These are phyloP conservation scores for Gallinago media DNA, from an alignment of 2,113 vertebrate species.

Conservation along the genomic window DNA sequence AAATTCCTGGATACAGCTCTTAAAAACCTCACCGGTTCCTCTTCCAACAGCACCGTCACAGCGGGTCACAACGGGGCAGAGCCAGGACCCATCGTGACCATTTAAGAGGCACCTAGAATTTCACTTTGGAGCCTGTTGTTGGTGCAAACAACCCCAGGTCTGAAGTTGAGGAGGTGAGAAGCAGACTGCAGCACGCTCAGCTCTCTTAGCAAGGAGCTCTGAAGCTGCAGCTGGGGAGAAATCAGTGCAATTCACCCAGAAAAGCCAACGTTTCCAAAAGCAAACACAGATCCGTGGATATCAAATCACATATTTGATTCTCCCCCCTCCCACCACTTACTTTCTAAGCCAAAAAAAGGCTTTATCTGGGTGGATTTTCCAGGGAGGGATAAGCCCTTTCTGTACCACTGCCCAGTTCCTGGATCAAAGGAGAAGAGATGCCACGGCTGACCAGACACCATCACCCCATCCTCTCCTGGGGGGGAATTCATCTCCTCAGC, in stretches of 20 bases:
- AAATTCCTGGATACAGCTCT: background rate
- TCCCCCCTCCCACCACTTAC: rapidly evolving
- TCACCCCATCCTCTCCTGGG: background rate
- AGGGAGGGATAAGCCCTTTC: background rate
- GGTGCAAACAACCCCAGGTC: background rate
- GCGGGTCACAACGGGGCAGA: background rate
- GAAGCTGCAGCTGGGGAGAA: background rate
- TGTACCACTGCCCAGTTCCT: background rate
- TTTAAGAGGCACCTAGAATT: background rate
- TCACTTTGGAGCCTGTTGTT: background rate
- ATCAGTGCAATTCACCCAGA: background rate
- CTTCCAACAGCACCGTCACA: background rate
- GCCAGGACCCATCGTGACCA: rapidly evolving
- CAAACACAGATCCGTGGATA: rapidly evolving
- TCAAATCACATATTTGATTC: background rate
- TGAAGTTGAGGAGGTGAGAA: background rate
- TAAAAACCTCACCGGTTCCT: background rate
- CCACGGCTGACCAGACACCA: rapidly evolving
- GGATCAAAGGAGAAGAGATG: rapidly evolving
- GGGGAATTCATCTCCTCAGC: background rate
- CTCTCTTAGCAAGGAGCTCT: background rate
- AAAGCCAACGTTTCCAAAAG: background rate
- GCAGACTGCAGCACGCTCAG: background rate
- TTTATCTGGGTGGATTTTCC: background rate
- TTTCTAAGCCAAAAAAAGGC: background rate